Base-by-base conservation (phyloP, 2,113 vertebrate species). In the Xyliphius kryptos region DNA sequence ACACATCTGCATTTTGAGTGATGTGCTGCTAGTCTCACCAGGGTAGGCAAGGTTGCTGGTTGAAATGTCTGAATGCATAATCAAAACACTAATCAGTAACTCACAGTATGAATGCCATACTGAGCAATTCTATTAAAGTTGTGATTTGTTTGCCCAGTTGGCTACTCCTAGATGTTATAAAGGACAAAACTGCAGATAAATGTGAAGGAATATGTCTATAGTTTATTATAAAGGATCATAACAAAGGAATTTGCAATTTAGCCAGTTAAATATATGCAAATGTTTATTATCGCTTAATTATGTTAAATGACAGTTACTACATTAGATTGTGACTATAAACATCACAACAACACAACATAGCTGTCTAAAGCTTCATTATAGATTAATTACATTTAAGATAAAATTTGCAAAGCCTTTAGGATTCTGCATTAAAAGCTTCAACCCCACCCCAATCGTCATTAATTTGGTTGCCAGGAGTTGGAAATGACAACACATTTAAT, bases 1-100 rank as follows among this genome's bases (percentile, higher is more conserved):
- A 19, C 69, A 61, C 69, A 59, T 14, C 22, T 20, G 40, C 32
- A 19, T 53, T 48, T 54, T 21, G 43, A 59, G 26, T 43, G 21
- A 20, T 22, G 36, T 41, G 14, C 43, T 46, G n/a, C 40, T 67
- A 17, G 32, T 5, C 20, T 54, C 49, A 50, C 55, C 17, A 56
- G 32, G 10, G 43, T 40, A n/a, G 44, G 43, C 15, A 37, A 47
- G 19, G 19, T 38, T 48, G 17, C 22, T 47, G 22, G 13, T 38
- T 56, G 17, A 56, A 47, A 56, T 21, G 9, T 15, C 9, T 16
- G 16, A 55, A 9, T 41, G 52, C 41, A 64, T 55, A 32, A 21
- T 56, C 38, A 49, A 41, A 26, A 32, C 7, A 52, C 37, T 53
- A 26, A 53, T 43, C 40, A 32, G 12, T 54, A 19, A 17, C 21